Base-by-base conservation (phyloP, 2,797 vertebrate genomes). In the Mallotus villosus region DNA sequence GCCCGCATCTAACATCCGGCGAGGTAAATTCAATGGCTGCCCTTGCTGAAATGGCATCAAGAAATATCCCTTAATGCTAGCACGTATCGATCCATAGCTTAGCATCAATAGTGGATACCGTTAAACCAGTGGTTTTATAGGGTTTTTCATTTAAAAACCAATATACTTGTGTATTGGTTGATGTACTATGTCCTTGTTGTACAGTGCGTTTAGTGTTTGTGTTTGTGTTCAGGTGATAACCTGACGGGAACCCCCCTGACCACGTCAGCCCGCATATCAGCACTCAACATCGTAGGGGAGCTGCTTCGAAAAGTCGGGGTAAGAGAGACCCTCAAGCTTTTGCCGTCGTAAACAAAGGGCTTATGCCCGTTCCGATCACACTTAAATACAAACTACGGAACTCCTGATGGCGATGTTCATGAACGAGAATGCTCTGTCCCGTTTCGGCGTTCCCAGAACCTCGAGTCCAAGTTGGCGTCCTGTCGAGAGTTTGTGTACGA, bases 231-330 rank as follows among this genome's bases (percentile, higher is more conserved):
- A 90, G 96, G 96, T 21, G 94, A 96, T 74, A 88, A 93, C 67
- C 89, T 92, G 0, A 84, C 93, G 0, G 94, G 95, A 75, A 97
- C 94, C 1, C 98, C 97, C 0, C 94, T 99, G 55, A 99, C 97
- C 0, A 96, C 97, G 0, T 96, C 97, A 0, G 96, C 97, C 62
- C 93, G 97, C 74, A 98, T 99, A 92, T 99, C 98, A 53, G 97
- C 97, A 4, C 95, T 99, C 37, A 98, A 98, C 85, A 99, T 99
- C 0, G 97, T 99, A 1, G 97, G 97, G 63, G 98, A 99, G 85
- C 91, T 99, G 78, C 93, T 99, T 67, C 92, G 95, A 75, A 99
- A 99, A 98, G 98, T 99, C 0, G 97, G 97, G 88, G 97, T 99
- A 88, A 95, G 95, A 71, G 12, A 76, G 12, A 27, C n/a, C 37